Base-by-base conservation (phyloP, 2,888 invertebrate genomes). In the Mythimna lalbum region DNA sequence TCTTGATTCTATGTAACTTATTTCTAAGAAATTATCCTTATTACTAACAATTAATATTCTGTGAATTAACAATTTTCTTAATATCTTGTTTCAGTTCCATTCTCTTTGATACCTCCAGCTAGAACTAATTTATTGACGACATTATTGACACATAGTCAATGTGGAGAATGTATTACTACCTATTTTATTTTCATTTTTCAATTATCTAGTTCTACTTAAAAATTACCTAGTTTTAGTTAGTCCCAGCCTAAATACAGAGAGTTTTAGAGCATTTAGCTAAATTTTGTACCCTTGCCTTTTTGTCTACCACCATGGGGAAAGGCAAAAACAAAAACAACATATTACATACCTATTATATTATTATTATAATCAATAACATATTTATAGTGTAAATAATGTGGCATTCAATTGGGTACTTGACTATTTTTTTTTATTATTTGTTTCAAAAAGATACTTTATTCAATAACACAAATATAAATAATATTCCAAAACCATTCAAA, bases 61-160 rank as follows among this genome's bases (percentile, higher is more conserved):
- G 27, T 27, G 39, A 39, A 39, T 39, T 39, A 39, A 39, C 39
- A 14, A 39, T 14, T 39, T 3, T 39, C 3, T 14, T 39, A 39
- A 14, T 39, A 39, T 39, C 14, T 39, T 73, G 49, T 74, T 73
- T 55, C 68, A 78, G 76, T 65, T 47, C 47, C n/a, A 27, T 31
- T 33, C 0, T 39, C 17, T 49, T 47, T 73, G 53, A 52, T 47
- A 19, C 19, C 36, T 47, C n/a, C 50, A 62, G 12, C 17, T 39
- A 78, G 55, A 65, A 14, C 52, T n/a, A 47, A 57, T 52, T 12
- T 57, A 5, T n/a, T 21, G 19, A 68, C 59, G 27, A 27, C 27
- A 27, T 36, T 57, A 17, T 12, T 53, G 7, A 33, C 52, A 17
- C 57, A 49, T 23, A 49, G 19, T 31, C 21, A 56, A 33, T n/a